Base-by-base conservation (phyloP, 2,797 vertebrate genomes). In the Thalassophryne amazonica region DNA sequence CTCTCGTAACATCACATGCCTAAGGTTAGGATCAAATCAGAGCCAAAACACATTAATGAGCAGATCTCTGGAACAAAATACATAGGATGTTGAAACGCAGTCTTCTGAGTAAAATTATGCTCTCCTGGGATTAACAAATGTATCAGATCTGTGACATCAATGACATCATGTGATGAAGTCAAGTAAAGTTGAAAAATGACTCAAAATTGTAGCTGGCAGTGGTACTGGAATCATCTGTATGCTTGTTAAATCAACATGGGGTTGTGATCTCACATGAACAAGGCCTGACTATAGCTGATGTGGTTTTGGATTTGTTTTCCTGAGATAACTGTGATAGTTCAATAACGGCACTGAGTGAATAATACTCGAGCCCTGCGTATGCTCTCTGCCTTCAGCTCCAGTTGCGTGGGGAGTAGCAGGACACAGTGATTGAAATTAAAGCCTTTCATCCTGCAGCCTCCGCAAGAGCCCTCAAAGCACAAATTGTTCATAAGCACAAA, bases 351-450 rank as follows among this genome's bases (percentile, higher is more conserved):
- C 4, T 47, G 48, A 59, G 25, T 29, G 28, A 57, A 58, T 42
- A 53, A 35, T 15, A 55, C 18, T 59, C 11, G 5, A 68, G 21
- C 56, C n/a, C 22, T 51, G 17, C n/a, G 29, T 47, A 31, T 24
- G 36, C 27, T 23, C 42, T 52, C 28, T 52, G 24, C 34, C 15
- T 28, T 37, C 54, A 36, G 52, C 55, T 60, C 52, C 35, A 42
- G 47, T 55, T 32, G 51, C 2, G 27, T 52, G 43, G 40, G 80
- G 61, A 75, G 18, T 48, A 65, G 55, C 50, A 74, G 61, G 40
- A 62, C 60, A 53, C 55, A 31, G 13, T 57, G 64, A 60, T 52
- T 63, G 51, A 70, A 83, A 78, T 75, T 27, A 76, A 73, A 71
- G 42, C 54, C 34, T 52, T 56, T 54, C 69, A 49, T 72, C 75